Percentiles rank a stretch among this genome's conserved stretches.
These are phyloP conservation scores for Hypselothyrea guttata DNA, from an alignment of 2,888 invertebrate species.

Conservation along the genomic window DNA sequence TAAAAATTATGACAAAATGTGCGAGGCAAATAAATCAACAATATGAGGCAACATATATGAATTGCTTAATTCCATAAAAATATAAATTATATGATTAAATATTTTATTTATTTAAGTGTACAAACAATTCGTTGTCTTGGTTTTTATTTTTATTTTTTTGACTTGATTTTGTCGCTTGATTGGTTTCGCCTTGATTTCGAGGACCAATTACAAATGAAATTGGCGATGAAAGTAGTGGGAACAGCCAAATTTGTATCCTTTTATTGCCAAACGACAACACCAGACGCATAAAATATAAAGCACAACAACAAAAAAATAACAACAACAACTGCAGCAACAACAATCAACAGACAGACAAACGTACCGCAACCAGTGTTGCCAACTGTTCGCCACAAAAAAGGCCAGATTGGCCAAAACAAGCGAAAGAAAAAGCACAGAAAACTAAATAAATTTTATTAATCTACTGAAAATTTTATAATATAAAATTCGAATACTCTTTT, in stretches of 20 bases:
- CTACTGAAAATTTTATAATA: too few relatives aligned
- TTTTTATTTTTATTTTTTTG: neutral
- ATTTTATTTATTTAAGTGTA: too few relatives aligned
- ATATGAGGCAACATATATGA: too few relatives aligned
- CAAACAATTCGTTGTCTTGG: slow-evolving; percentile 11
- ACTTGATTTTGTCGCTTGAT: slow-evolving; percentile 18
- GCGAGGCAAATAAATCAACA: too few relatives aligned
- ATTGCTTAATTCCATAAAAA: too few relatives aligned
- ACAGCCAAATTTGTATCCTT: slow-evolving; percentile 42
- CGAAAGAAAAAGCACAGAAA: too few relatives aligned
- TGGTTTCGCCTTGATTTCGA: slow-evolving; percentile 15
- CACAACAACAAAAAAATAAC: slow-evolving; percentile 22
- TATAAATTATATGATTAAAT: too few relatives aligned
- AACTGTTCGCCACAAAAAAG: too few relatives aligned
- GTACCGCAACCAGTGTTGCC: slow-evolving; percentile 7
- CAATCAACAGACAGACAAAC: slow-evolving; percentile 6
- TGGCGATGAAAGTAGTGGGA: slow-evolving; percentile 28
- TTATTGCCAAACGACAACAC: slow-evolving; percentile 28
- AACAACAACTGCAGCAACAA: slow-evolving; percentile 16
- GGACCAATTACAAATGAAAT: slow-evolving; percentile 32
- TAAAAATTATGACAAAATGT: neutral
- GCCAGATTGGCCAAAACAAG: too few relatives aligned
- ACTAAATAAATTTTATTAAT: too few relatives aligned
- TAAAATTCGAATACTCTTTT: too few relatives aligned
- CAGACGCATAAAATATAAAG: slow-evolving; percentile 23